These are phyloP conservation scores for Halesus radiatus DNA, from an alignment of 1,140 invertebrate genomes.

Conservation along the genomic window DNA sequence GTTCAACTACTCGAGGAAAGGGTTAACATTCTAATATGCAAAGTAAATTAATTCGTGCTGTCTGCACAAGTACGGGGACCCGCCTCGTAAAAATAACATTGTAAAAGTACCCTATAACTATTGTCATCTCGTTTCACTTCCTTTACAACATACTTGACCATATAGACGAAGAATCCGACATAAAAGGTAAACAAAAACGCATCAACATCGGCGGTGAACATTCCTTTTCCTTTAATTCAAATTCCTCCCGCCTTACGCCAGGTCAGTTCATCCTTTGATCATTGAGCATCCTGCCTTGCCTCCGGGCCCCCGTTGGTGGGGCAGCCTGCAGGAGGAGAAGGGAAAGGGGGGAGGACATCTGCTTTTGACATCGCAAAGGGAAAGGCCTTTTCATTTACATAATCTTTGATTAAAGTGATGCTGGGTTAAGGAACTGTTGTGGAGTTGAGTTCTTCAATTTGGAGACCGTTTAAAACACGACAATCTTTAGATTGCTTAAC, in stretches of 20 bases:
- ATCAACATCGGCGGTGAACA: slow-evolving; percentile 14
- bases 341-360: not conserved
- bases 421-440: too few species aligned
- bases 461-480: too few species aligned
- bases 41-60: too few species aligned
- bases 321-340: not conserved
- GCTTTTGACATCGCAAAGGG: slow-evolving; percentile 26
- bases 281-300: slow-evolving; percentile 44
- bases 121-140: not conserved
- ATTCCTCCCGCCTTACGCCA: slow-evolving; percentile 44
- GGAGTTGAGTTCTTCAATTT: too few species aligned
- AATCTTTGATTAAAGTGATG: slow-evolving; percentile 30
- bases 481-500: too few species aligned
- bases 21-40: too few species aligned
- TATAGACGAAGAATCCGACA: slow-evolving; percentile 34
- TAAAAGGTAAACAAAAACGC: slow-evolving; percentile 38
- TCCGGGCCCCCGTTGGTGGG: not conserved
- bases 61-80: too few species aligned
- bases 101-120: not conserved
- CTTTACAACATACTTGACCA: slow-evolving; percentile 23
- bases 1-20: too few species aligned
- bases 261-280: slow-evolving; percentile 56
- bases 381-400: slow-evolving; percentile 26
- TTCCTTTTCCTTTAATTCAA: slow-evolving; percentile 51
- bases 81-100: not conserved